phyloP scores from a whole-genome alignment of 2,797 vertebrate species.

The Lepilemur ruficaudatus region DNA sequence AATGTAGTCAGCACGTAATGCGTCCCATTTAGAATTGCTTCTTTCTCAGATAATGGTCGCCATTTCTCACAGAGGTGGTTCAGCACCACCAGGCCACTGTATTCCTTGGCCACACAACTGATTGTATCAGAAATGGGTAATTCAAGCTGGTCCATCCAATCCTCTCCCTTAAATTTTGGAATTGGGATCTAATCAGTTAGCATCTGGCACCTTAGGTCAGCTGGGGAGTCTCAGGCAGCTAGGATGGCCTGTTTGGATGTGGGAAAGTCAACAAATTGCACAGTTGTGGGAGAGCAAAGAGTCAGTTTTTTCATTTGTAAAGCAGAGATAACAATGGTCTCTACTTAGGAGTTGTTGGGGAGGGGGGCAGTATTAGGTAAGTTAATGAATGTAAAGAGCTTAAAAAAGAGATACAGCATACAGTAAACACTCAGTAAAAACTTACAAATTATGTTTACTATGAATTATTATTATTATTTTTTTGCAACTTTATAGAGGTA shows the following conservation, averaged over 20 bases:
- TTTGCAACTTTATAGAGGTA: background rate
- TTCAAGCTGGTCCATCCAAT: background rate
- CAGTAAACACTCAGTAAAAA: background rate
- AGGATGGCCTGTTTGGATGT: background rate
- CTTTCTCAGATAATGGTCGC: background rate
- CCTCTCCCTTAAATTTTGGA: background rate
- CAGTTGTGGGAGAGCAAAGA: background rate
- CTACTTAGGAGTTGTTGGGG: background rate
- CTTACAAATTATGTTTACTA: background rate
- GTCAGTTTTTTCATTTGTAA: background rate
- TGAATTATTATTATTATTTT: background rate
- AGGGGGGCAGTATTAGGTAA: background rate
- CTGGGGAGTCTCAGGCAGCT: background rate
- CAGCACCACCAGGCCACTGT: background rate
- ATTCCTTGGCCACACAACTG: background rate
- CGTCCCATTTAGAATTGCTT: background rate
- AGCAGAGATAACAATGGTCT: background rate
- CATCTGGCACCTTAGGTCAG: background rate
- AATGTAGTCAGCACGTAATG: background rate
- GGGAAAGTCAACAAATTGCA: background rate
- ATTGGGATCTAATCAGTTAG: background rate
- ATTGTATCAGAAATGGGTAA: background rate
- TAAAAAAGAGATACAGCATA: background rate
- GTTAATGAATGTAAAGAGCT: background rate
- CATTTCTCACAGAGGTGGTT: background rate